phyloP scores from a whole-genome alignment of 2,888 invertebrate genomes.

The Amiota mariae region DNA sequence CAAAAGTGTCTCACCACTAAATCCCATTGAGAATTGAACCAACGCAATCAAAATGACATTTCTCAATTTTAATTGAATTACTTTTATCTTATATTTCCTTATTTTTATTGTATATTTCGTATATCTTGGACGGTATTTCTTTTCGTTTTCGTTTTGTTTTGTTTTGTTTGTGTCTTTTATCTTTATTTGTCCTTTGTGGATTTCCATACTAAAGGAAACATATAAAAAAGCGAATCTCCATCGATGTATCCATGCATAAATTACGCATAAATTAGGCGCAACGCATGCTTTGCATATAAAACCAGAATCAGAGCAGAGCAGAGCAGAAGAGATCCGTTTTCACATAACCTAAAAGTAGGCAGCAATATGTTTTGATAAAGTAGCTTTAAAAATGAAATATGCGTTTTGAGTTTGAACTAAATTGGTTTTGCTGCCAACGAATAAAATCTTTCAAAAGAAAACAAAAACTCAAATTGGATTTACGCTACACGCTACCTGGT shows the following conservation, averaged over 20 bases:
- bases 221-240: conserved; percentile 36
- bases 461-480: not conserved
- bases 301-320: too few relatives aligned
- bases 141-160: not conserved
- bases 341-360: conserved; percentile 42
- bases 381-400: conserved; percentile 60
- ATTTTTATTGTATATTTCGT: conserved; percentile 15
- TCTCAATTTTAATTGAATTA: conserved; percentile 59
- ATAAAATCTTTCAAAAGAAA: not conserved
- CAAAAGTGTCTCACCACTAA: too few relatives aligned
- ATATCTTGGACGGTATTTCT: not conserved
- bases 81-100: conserved; percentile 44
- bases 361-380: conserved; percentile 37
- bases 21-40: not conserved
- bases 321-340: too few relatives aligned
- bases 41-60: conserved; percentile 26
- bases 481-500: too few relatives aligned
- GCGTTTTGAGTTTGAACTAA: conserved; percentile 29
- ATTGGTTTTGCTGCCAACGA: not conserved
- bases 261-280: conserved; percentile 57
- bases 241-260: conserved; percentile 60
- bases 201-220: conserved; percentile 9
- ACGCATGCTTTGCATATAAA: not conserved
- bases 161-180: not conserved
- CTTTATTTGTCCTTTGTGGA: not conserved